Base-by-base conservation (phyloP, 2,113 vertebrate species). In the Periophthalmus modestus region DNA sequence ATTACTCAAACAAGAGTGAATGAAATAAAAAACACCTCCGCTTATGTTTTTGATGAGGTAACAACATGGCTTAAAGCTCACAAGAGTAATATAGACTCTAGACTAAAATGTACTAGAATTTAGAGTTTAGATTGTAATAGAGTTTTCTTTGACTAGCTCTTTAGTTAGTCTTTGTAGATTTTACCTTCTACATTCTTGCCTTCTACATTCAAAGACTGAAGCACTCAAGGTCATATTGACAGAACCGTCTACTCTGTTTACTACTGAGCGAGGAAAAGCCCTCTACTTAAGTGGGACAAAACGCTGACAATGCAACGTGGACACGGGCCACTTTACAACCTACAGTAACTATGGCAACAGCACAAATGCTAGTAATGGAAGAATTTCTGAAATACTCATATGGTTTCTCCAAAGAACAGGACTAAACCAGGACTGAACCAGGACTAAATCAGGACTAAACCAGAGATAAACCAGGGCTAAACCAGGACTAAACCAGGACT, bases 151-250 rank as follows among this genome's bases (percentile, higher is more conserved):
- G n/a, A n/a, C n/a, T 23, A 21, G 12, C 23, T 24, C 23, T 13
- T 24, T 74, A 61, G 87, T 88, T n/a, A n/a, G n/a, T n/a, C n/a
- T 88, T 81, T 75, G 85, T 82, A n/a, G 19, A 48, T n/a, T n/a
- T n/a, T 82, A 21, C 19, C 88, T 89, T 86, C 59, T 83, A 84
- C 87, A 84, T 83, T 85, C 80, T n/a, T 82, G 24, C 19, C 88
- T 89, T 86, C 59, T 83, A 84, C 87, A 84, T 83, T 85, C 80
- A 85, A 89, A 79, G 21, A 62, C 23, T 59, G 68, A 12, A n/a
- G 43, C 66, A 54, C 16, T n/a, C 68, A 57, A 71, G 23, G 28
- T 23, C 33, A 36, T 15, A 13, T 59, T 68, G 19, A 57, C 28
- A 9, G 19, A 76, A 57, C 36, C 3, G 39, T 62, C 11, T 15